Evolutionary conservation across 2,888 invertebrate genomes (phyloP), one percentile per base, ranked within the genome.

Genomic region (Lasioglossum lativentre): DNA sequence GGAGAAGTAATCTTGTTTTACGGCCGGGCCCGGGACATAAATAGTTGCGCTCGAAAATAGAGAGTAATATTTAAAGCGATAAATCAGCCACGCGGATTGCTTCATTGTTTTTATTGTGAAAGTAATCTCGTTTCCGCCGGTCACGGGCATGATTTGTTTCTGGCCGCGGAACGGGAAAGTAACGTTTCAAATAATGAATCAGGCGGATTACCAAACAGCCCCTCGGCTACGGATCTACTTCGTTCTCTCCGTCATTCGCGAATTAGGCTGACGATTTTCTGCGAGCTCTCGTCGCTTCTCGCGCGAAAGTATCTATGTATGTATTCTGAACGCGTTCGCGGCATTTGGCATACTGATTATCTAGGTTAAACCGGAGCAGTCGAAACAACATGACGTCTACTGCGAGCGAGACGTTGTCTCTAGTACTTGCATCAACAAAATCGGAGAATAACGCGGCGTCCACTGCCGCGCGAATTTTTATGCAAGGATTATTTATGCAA

Each of bases 31-130:
- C 59, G 4, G 14, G 42, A 47, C 81, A 70, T 78, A 78, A 80
- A 80, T 81, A 81, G 78, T 78, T 81, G 34, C 47, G 71, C 63
- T 59, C 47, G 73, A 80, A 80, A 80, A 80, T 82, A 82, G 82
- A 82, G 80, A 80, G 82, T 82, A 82, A 68, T 82, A 82, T 80
- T 82, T 82, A 82, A 74, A 59, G 68, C 27, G 45, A 80, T 82
- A 82, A 82, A 80, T 82, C 82, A 80, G 19, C 8, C 16, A 1
- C 27, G 27, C 40, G 47, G 66, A 47, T 47, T 75, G 70, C 70
- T 75, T 75, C 80, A 73, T 42, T 72, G 81, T 79, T 74, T 74
- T 82, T 80, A 75, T 80, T 80, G 80, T 70, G 82, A 82, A 80
- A 83, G 80, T 63, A 45, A 59, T 63, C 45, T 72, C 71, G 59